phyloP scores from a whole-genome alignment of 2,113 vertebrate genomes.

The Clinocottus analis region DNA sequence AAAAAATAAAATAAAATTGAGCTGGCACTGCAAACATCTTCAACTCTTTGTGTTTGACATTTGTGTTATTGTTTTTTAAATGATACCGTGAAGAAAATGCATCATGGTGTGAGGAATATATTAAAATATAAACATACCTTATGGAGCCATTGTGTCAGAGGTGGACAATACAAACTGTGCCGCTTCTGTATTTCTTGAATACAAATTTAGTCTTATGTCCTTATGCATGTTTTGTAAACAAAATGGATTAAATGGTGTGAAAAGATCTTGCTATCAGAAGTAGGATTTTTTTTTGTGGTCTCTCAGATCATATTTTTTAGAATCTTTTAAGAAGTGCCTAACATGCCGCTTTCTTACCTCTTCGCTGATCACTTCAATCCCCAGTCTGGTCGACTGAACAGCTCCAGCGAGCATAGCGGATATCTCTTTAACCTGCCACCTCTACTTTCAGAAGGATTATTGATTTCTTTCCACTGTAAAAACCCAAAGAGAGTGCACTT shows the following conservation, averaged over 20 bases:
- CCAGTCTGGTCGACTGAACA: background rate
- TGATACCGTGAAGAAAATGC: conserved; percentile 9
- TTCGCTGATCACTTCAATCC: conserved; percentile 15
- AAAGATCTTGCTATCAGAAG: conserved; percentile 3
- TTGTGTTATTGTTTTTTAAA: conserved; percentile 19
- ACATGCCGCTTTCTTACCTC: background rate
- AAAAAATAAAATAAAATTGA: background rate
- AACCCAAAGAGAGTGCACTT: background rate
- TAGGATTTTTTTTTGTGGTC: background rate
- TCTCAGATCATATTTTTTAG: background rate
- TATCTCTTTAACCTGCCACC: background rate
- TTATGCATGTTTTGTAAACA: background rate
- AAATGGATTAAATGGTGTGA: conserved; percentile 8
- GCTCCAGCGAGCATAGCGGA: background rate
- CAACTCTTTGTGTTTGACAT: conserved; percentile 27
- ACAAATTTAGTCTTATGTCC: background rate
- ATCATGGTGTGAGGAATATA: background rate
- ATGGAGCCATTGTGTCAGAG: too few species aligned
- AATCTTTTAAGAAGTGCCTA: background rate
- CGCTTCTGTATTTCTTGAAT: conserved; percentile 13
- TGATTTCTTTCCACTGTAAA: background rate
- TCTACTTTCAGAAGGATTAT: background rate
- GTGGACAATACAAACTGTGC: too few species aligned
- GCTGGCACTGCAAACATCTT: conserved; percentile 23
- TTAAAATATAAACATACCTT: conserved; percentile 13